Evolutionary conservation across 2,113 vertebrate genomes (phyloP).

Genomic region (Podiceps cristatus): DNA sequence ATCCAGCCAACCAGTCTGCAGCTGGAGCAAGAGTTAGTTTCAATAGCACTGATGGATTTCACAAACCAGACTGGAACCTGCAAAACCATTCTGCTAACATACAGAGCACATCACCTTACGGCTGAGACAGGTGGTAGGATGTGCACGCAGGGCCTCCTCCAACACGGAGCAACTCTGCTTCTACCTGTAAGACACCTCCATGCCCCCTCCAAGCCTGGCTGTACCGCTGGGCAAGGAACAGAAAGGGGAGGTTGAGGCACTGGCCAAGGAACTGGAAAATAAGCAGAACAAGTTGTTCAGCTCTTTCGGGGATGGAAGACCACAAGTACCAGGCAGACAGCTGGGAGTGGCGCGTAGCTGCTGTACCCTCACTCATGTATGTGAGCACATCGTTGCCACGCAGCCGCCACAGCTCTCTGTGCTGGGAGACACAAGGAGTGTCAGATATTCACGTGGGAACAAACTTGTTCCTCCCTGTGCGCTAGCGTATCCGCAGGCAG

Average conservation of each 20-base stretch:
- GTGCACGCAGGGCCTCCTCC: background rate
- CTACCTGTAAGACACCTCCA: background rate
- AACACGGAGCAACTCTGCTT: background rate
- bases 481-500: background rate
- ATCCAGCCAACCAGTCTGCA: background rate
- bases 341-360: fast-evolving
- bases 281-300: background rate
- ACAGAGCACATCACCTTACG: background rate
- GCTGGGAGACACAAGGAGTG: fast-evolving
- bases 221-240: background rate
- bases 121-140: background rate
- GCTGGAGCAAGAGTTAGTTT: background rate
- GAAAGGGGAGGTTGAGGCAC: background rate
- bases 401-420: background rate
- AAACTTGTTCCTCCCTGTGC: background rate
- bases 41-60: background rate
- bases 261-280: background rate
- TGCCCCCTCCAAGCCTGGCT: background rate
- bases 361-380: fast-evolving
- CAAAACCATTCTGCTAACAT: background rate
- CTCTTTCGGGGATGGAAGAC: fast-evolving
- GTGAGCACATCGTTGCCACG: no score
- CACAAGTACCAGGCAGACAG: background rate
- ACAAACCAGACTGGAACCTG: background rate
- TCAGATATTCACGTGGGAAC: background rate